Evolutionary conservation across 2,113 vertebrate genomes (phyloP).

Genomic region (Camelus dromedarius): DNA sequence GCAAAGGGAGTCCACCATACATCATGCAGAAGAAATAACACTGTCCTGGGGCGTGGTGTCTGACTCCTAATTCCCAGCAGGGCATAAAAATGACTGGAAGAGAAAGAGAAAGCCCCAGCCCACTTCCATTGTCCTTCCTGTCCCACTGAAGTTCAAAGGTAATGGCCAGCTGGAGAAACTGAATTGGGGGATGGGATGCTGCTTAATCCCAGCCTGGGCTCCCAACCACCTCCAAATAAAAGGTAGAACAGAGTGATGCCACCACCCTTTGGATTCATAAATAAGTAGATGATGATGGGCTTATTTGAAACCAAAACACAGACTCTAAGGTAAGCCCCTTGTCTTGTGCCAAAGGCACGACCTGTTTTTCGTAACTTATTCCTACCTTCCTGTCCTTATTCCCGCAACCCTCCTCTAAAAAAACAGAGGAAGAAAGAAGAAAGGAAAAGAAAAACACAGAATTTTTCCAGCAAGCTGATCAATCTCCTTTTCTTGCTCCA

Average conservation of each 20-base stretch:
- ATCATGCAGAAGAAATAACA: slow-evolving; percentile 79
- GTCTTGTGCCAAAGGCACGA: not conserved
- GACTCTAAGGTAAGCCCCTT: not conserved
- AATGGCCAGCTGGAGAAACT: not conserved
- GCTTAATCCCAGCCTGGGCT: not conserved
- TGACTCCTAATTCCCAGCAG: slow-evolving; percentile 31
- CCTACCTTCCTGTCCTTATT: rapidly evolving
- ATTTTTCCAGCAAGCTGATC: not conserved
- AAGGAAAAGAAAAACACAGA: not conserved
- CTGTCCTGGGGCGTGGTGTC: slow-evolving; percentile 74
- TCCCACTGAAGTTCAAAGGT: not conserved
- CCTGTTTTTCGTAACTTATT: not conserved
- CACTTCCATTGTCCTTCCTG: not conserved
- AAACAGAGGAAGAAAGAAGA: not conserved
- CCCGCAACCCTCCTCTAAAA: rapidly evolving
- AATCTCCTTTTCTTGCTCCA: not conserved
- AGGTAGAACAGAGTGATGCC: not conserved
- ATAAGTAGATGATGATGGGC: slow-evolving; percentile 13
- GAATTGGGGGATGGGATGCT: not conserved
- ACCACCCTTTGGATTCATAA: not conserved
- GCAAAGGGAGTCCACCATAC: slow-evolving; percentile 64
- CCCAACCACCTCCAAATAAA: not conserved
- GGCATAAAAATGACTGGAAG: not conserved
- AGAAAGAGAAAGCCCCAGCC: not conserved
- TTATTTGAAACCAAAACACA: slow-evolving; percentile 53